Conservation (phyloP, 1,140 invertebrate species). For the Matsumurasca onukii region DNA sequence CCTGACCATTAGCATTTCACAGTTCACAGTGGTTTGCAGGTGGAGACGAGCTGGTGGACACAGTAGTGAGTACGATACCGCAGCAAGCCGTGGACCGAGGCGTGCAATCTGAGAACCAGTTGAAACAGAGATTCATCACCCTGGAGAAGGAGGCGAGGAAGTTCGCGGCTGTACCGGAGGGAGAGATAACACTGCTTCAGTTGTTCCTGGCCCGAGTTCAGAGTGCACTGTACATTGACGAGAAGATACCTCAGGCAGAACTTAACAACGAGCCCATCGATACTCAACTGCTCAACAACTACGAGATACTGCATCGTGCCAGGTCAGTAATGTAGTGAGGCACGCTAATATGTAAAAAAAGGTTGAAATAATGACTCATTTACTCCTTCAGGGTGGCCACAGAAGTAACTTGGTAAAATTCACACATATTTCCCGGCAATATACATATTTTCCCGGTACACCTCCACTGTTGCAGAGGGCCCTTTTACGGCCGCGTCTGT, state of each 20-base stretch:
- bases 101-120: conserved; percentile 79
- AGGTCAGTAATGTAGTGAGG: too few relatives aligned
- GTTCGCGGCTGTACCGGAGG: conserved; percentile 49
- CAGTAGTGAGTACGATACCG: conserved; percentile 76
- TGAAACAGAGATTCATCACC: conserved; percentile 82
- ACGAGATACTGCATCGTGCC: conserved; percentile 83
- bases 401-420: too few relatives aligned
- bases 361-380: too few relatives aligned
- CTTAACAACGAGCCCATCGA: conserved; percentile 69
- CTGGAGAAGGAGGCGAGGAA: conserved; percentile 49
- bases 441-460: too few relatives aligned
- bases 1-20: too few relatives aligned
- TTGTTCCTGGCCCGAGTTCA: conserved; percentile 90
- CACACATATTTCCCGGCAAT: too few relatives aligned
- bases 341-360: too few relatives aligned
- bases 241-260: conserved; percentile 66
- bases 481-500: too few relatives aligned
- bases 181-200: conserved; percentile 70
- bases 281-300: conserved; percentile 72
- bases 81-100: conserved; percentile 72
- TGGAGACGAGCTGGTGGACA: conserved; percentile 67
- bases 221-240: conserved; percentile 66
- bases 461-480: too few relatives aligned
- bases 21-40: conserved; percentile 58
- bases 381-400: too few relatives aligned